Percentiles rank a stretch among this genome's conserved stretches.
phyloP scores from a whole-genome alignment of 2,888 invertebrate genomes.

The Molanna angustata region DNA sequence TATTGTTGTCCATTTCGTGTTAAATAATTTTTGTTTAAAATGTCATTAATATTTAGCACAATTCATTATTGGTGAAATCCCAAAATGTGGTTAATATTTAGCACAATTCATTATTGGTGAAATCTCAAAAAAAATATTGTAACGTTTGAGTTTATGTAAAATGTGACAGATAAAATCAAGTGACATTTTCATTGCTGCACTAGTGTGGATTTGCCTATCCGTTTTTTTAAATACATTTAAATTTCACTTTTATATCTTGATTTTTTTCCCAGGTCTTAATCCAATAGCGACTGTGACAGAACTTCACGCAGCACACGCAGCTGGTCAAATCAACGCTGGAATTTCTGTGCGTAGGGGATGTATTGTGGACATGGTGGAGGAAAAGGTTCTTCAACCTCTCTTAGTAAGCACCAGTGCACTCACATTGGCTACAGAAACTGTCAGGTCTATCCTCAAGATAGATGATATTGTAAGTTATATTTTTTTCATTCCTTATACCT shows the following conservation, averaged over 20 bases:
- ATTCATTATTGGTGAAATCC: too few species aligned
- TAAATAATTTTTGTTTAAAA: slow-evolving; percentile 5
- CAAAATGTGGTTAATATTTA: too few species aligned
- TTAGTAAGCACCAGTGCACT: slow-evolving; percentile 93
- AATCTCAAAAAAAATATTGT: too few species aligned
- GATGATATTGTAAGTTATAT: slow-evolving; percentile 90
- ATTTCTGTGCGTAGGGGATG: slow-evolving; percentile 96
- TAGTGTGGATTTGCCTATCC: too few species aligned
- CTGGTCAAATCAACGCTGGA: slow-evolving; percentile 81
- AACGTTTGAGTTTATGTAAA: too few species aligned
- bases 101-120: too few species aligned
- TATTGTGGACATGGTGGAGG: slow-evolving; percentile 94
- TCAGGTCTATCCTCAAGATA: slow-evolving; percentile 96
- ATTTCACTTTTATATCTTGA: too few species aligned
- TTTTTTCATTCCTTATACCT: background rate
- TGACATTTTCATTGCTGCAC: too few species aligned
- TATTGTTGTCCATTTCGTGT: background rate
- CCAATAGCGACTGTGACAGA: slow-evolving; percentile 96
- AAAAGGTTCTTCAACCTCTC: slow-evolving; percentile 96
- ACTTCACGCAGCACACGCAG: slow-evolving; percentile 88
- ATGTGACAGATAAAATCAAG: too few species aligned
- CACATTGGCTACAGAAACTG: slow-evolving; percentile 93
- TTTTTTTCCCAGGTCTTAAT: slow-evolving; percentile 86
- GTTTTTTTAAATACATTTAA: too few species aligned
- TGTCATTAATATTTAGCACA: too few species aligned